These are phyloP conservation scores for Macquaria ambigua DNA, from an alignment of 2,113 vertebrate genomes.

Conservation along the genomic window DNA sequence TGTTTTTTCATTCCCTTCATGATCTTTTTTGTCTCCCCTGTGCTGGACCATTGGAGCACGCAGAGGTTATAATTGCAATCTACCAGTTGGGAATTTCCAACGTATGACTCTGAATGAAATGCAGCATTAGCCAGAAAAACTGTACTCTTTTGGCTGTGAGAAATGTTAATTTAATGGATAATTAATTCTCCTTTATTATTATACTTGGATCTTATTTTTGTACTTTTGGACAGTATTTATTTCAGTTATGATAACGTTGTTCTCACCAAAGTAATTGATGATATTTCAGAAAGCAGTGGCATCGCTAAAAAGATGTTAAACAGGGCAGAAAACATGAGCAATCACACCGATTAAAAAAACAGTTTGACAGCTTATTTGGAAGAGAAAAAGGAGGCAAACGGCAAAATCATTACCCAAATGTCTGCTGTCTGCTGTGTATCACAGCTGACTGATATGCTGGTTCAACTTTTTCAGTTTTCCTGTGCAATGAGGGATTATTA, in stretches of 20 bases:
- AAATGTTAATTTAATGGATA: slow-evolving; percentile 58
- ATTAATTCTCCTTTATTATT: slow-evolving; percentile 42
- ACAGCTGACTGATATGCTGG: neutral
- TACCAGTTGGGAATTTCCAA: slow-evolving; percentile 59
- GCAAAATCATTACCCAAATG: neutral
- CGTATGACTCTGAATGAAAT: slow-evolving; percentile 43
- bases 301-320: neutral
- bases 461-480: neutral
- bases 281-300: neutral
- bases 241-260: neutral
- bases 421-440: too few relatives aligned
- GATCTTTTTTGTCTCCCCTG: neutral
- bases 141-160: neutral
- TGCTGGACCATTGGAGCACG: slow-evolving; percentile 48
- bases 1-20: slow-evolving; percentile 22
- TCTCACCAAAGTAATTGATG: neutral
- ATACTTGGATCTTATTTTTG: slow-evolving; percentile 16
- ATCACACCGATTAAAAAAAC: neutral
- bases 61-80: slow-evolving; percentile 54
- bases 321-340: neutral
- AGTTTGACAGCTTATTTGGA: neutral
- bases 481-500: neutral
- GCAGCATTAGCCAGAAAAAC: slow-evolving; percentile 5
- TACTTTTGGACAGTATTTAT: neutral
- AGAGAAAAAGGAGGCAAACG: neutral